These are phyloP conservation scores for Amblyteles armatorius DNA, from an alignment of 2,888 invertebrate genomes.

Conservation along the genomic window DNA sequence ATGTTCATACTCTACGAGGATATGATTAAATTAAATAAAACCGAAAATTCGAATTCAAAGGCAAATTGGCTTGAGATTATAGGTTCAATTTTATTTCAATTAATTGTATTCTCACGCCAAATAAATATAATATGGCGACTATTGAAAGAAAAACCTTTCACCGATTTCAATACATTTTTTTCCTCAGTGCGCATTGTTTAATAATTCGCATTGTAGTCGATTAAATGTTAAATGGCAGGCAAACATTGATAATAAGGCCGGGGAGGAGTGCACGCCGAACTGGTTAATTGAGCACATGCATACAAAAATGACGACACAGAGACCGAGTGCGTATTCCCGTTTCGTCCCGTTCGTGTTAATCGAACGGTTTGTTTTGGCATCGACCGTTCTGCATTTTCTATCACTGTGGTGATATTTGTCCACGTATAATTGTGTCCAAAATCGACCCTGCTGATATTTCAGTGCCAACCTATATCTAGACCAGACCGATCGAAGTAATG, in stretches of 20 bases:
- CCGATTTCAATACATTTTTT: not conserved
- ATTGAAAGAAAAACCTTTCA: too few species aligned
- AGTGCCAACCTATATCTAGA: conserved; percentile 5
- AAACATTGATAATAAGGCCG: conserved; percentile 54
- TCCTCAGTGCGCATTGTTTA: conserved; percentile 37
- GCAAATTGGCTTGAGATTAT: too few species aligned
- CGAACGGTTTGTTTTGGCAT: conserved; percentile 65
- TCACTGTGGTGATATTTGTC: conserved; percentile 5
- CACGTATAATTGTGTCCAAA: not conserved
- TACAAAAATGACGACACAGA: conserved; percentile 48
- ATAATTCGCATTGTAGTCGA: conserved; percentile 50
- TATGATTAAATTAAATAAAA: too few species aligned
- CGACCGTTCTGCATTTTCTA: conserved; percentile 13
- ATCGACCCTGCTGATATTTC: not conserved
- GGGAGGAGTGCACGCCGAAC: conserved; percentile 29
- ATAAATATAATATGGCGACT: too few species aligned
- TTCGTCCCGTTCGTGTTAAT: conserved; percentile 64
- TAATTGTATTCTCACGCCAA: too few species aligned
- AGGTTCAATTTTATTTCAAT: too few species aligned
- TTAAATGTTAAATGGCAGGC: conserved; percentile 55
- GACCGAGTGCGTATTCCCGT: conserved; percentile 38
- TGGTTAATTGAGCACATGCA: conserved; percentile 57
- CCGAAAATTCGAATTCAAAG: too few species aligned
- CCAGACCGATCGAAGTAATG: conserved; percentile 38
- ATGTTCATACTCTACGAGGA: too few species aligned